Conservation (phyloP, 2,888 invertebrate genomes). For the Limnephilus marmoratus region DNA sequence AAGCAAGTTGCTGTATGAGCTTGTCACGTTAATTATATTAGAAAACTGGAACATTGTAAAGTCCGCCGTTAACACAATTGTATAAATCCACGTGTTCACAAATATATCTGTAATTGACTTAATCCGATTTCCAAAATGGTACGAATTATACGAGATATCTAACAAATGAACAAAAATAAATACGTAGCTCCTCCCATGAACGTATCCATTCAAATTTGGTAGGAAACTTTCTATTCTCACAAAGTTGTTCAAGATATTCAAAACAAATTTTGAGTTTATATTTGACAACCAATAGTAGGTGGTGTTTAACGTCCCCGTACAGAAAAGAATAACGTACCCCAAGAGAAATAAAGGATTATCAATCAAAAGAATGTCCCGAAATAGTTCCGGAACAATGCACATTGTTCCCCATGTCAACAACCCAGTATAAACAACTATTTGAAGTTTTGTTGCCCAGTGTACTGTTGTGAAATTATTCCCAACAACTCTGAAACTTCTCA, state of each 20-base stretch:
- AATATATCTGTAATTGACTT: neutral
- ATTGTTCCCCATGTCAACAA: neutral
- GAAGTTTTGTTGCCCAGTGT: conserved; percentile 9
- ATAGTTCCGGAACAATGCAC: neutral
- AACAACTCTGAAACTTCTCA: conserved; percentile 4
- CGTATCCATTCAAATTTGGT: neutral
- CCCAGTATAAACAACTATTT: neutral
- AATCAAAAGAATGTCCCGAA: neutral
- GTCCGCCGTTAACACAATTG: neutral
- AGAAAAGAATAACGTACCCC: neutral
- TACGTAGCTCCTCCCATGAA: neutral
- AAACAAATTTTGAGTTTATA: neutral
- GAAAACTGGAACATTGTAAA: neutral
- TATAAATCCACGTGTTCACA: neutral
- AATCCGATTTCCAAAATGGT: neutral
- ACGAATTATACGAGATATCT: neutral
- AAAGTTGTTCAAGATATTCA: conserved; percentile 16
- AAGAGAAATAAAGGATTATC: neutral
- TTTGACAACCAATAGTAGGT: neutral
- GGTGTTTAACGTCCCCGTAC: neutral
- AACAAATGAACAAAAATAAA: neutral
- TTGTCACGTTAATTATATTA: neutral
- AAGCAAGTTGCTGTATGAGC: neutral
- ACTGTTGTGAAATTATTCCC: neutral
- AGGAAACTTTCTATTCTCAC: neutral